Evolutionary conservation across 2,888 invertebrate genomes (phyloP).

Genomic region (Abrostola triplasia): DNA sequence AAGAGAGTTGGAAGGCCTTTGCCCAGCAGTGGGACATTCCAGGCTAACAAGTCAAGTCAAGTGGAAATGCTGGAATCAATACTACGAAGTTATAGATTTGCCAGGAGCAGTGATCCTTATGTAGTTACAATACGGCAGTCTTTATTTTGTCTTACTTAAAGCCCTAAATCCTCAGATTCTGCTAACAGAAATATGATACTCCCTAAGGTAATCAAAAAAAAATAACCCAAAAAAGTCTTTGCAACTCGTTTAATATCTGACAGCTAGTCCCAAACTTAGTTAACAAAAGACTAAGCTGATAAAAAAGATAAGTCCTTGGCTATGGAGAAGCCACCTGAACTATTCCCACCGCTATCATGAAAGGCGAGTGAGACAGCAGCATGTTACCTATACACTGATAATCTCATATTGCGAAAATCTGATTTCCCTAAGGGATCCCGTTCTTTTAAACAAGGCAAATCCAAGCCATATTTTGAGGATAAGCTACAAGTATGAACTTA

Average conservation of each 20-base stretch:
- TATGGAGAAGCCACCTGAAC: slow-evolving; percentile 1
- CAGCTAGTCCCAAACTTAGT: background rate
- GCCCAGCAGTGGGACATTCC: too few species aligned
- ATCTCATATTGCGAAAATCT: slow-evolving; percentile 33
- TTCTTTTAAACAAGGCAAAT: slow-evolving; percentile 19
- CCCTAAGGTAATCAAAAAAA: too few species aligned
- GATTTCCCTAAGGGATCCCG: slow-evolving; percentile 38
- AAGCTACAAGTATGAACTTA: background rate
- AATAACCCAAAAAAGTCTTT: too few species aligned
- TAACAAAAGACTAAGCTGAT: background rate
- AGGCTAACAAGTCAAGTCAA: too few species aligned
- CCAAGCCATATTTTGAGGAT: slow-evolving; percentile 17
- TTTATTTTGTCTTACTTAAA: too few species aligned
- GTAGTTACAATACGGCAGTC: too few species aligned
- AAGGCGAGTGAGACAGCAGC: slow-evolving; percentile 13
- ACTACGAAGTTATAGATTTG: too few species aligned
- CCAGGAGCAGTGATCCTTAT: too few species aligned
- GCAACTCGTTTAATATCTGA: background rate
- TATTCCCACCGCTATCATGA: slow-evolving; percentile 36
- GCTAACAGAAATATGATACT: too few species aligned
- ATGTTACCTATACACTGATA: slow-evolving; percentile 28
- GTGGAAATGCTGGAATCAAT: too few species aligned
- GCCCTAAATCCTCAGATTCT: too few species aligned
- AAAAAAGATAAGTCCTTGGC: background rate
- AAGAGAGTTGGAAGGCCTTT: too few species aligned